These are phyloP conservation scores for Andrena minutula DNA, from an alignment of 2,888 invertebrate species.

Conservation along the genomic window DNA sequence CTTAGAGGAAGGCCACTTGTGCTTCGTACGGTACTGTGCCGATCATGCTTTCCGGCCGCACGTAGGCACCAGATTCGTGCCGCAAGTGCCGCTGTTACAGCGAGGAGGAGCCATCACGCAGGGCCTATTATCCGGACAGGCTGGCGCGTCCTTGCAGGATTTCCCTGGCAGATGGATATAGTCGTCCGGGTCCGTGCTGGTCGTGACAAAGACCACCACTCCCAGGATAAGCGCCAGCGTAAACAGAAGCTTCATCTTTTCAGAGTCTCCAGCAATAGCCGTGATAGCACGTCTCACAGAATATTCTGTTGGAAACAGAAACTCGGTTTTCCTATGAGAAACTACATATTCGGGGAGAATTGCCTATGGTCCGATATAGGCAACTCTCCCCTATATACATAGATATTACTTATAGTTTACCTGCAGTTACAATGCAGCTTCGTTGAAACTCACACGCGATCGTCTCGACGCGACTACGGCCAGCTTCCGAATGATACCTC, in stretches of 20 bases:
- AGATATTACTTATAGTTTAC: conserved; percentile 21
- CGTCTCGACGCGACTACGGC: not conserved
- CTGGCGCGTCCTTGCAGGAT: conserved; percentile 72
- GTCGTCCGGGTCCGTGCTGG: conserved; percentile 54
- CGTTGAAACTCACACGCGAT: not conserved
- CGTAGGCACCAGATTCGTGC: conserved; percentile 69
- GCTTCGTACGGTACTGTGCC: conserved; percentile 7
- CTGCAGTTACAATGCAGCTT: conserved; percentile 12
- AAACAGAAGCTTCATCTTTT: conserved; percentile 59
- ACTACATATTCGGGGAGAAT: too few relatives aligned
- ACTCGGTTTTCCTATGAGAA: too few relatives aligned
- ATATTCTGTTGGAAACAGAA: not conserved
- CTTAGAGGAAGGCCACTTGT: conserved; percentile 22
- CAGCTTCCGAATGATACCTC: conserved; percentile 46
- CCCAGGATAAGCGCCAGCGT: conserved; percentile 57
- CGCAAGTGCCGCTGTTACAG: conserved; percentile 74
- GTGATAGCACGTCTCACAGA: not conserved
- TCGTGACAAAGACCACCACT: conserved; percentile 44
- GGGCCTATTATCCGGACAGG: conserved; percentile 71
- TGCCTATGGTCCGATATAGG: too few relatives aligned
- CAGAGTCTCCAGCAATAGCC: not conserved
- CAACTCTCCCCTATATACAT: too few relatives aligned
- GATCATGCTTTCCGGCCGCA: conserved; percentile 61
- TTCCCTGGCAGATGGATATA: conserved; percentile 78
- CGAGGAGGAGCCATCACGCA: conserved; percentile 74